Conservation (phyloP, 2,797 vertebrate species). For the Morus bassanus region DNA sequence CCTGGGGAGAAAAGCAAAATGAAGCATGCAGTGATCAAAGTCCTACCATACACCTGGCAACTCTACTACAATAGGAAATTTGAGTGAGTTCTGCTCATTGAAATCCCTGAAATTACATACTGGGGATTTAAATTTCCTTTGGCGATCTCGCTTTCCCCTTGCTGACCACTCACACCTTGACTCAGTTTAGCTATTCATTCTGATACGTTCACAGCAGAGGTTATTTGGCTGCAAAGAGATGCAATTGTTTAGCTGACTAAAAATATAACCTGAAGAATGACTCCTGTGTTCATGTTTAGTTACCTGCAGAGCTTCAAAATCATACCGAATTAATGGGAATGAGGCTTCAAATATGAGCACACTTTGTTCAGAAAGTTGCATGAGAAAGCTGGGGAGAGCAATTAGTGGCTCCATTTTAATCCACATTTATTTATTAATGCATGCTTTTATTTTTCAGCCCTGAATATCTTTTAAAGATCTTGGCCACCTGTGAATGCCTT, state of each 20-base stretch:
- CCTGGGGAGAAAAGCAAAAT: neutral
- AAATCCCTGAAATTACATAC: conserved; percentile 19
- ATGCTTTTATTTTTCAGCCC: neutral
- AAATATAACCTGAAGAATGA: conserved; percentile 30
- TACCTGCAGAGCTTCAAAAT: conserved; percentile 52
- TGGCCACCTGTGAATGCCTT: neutral
- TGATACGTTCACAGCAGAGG: conserved; percentile 29
- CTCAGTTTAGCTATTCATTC: conserved; percentile 21
- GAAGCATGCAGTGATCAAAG: neutral
- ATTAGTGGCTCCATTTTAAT: neutral
- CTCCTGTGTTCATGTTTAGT: neutral
- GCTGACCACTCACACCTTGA: conserved; percentile 20
- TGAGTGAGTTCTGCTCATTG: neutral
- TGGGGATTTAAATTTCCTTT: conserved; percentile 8
- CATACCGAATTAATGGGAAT: neutral
- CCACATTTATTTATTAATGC: conserved; percentile 24
- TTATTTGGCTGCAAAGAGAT: conserved; percentile 42
- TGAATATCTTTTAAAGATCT: neutral
- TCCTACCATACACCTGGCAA: neutral
- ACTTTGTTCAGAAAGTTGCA: neutral
- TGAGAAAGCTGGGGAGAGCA: neutral
- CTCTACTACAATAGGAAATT: neutral
- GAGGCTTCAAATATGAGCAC: neutral
- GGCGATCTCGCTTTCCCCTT: neutral
- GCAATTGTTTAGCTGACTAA: conserved; percentile 49